Base-by-base conservation (phyloP, 2,113 vertebrate genomes). In the Myotis lucifugus region DNA sequence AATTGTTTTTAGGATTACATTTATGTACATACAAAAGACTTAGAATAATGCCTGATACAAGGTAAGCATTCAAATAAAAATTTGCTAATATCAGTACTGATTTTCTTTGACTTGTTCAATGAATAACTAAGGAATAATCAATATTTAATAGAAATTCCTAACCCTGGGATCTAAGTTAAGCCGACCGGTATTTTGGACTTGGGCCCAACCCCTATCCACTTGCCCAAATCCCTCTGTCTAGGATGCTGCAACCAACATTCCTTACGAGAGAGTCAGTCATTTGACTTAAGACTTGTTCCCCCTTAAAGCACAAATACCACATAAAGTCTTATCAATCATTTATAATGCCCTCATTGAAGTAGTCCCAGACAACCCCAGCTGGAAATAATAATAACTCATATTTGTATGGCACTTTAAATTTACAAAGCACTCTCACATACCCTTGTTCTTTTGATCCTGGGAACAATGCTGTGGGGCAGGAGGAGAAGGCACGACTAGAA, bases 321-420 rank as follows among this genome's bases (percentile, higher is more conserved):
- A 95, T 88, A 96, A 96, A 97, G 85, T 97, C 94, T 90, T 97
- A 97, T 97, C 96, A 95, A 95, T 97, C 97, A 97, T 95, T 97
- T 96, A 96, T 97, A 97, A 96, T 95, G 73, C 96, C 88, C 85
- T 92, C 82, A 97, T 97, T 97, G 95, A 97, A 97, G 96, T 97
- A 27, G 94, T 85, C 97, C 73, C 78, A 93, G 96, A 94, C 93
- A 92, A 92, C 61, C 6, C 64, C 96, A 97, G 94, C 88, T 97
- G 97, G 97, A 97, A 97, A 91, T 88, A 79, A 97, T 97, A 97
- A 97, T 76, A 95, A 85, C 77, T 96, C 96, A 46, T 94, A 95
- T 95, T 94, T 88, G 82, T 83, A 78, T n/a, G 93, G 88, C 73
- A 83, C 94, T 95, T 93, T 42, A 67, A 94, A 93, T 95, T 93